Evolutionary conservation across 1,140 invertebrate genomes (phyloP), one percentile per base, ranked within the genome.

Genomic region (Trichonephila clavipes): DNA sequence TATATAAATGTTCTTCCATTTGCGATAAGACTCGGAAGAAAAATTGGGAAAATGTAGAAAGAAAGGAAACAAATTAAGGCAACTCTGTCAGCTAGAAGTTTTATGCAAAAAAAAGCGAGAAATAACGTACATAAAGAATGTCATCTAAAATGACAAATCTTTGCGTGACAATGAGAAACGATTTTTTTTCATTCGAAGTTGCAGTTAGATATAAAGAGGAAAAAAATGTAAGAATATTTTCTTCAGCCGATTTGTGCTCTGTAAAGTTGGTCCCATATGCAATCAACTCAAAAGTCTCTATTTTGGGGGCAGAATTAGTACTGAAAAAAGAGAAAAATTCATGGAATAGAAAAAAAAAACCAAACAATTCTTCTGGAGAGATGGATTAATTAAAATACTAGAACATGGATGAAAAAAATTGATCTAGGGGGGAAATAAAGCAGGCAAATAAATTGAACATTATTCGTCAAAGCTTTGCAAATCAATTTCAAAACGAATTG

Each of bases 91-190:
- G 44, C 64, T 10, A 66, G n/a, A 66, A 66, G 21, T 66, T 66
- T 66, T n/a, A 12, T 12, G 21, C 18, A 51, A 8, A 14, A 85
- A 85, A 85, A 85, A 85, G 40, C 18, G 18, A 34, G 18, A 64
- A 88, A 61, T 64, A 64, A 21, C 51, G 19, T 24, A 21, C 86
- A 40, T 88, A 64, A 88, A 85, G 44, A 28, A 88, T 24, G 86
- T 64, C 59, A 34, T 88, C n/a, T 58, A 18, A n/a, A 72, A 77
- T 89, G 88, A 89, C 66, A 89, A 89, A 89, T 89, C 66, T 72
- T 72, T 89, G 18, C 88, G n/a, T n/a, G 66, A 89, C 88, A 89
- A 89, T 69, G 66, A 24, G 58, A 51, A 89, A 69, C 72, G 34
- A 66, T 88, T 64, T 58, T 88, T 88, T 88, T 24, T 64, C 14